Percentiles rank a stretch among this genome's conserved stretches.
phyloP scores from a whole-genome alignment of 2,888 invertebrate genomes.

The Microplitis deprimator region DNA sequence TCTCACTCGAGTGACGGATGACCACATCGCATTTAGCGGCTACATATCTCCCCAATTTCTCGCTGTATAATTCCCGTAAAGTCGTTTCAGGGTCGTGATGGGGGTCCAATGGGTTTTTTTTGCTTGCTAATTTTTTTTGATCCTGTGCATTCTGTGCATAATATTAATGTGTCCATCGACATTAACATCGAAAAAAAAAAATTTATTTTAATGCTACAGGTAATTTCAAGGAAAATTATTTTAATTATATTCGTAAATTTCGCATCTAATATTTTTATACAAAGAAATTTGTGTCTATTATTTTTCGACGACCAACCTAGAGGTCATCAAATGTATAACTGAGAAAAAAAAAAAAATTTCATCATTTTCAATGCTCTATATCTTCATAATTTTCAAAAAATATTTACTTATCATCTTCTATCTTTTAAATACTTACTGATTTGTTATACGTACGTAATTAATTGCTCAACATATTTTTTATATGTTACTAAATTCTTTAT shows the following conservation, averaged over 20 bases:
- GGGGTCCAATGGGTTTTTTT: conserved; percentile 32
- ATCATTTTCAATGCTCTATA: too few relatives aligned
- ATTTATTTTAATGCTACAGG: conserved; percentile 51
- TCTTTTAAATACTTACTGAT: too few relatives aligned
- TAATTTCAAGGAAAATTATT: conserved; percentile 19
- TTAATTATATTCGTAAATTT: background rate
- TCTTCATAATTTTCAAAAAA: too few relatives aligned
- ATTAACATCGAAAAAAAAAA: conserved; percentile 26
- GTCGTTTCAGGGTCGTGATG: conserved; percentile 63
- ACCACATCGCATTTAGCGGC: conserved; percentile 70
- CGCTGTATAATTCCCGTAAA: conserved; percentile 70
- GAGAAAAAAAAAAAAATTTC: too few relatives aligned
- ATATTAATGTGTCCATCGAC: conserved; percentile 42
- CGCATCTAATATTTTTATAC: too few relatives aligned
- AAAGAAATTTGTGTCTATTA: too few relatives aligned
- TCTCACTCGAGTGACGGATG: conserved; percentile 66
- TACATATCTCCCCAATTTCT: conserved; percentile 70
- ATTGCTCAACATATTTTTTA: background rate
- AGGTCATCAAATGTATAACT: too few relatives aligned
- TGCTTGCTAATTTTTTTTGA: conserved; percentile 39
- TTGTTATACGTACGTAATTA: too few relatives aligned
- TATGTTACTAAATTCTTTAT: background rate
- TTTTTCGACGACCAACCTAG: too few relatives aligned
- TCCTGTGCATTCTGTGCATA: conserved; percentile 24
- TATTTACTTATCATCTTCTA: too few relatives aligned